Conservation (phyloP, 2,797 vertebrate genomes). For the Chelon auratus region DNA sequence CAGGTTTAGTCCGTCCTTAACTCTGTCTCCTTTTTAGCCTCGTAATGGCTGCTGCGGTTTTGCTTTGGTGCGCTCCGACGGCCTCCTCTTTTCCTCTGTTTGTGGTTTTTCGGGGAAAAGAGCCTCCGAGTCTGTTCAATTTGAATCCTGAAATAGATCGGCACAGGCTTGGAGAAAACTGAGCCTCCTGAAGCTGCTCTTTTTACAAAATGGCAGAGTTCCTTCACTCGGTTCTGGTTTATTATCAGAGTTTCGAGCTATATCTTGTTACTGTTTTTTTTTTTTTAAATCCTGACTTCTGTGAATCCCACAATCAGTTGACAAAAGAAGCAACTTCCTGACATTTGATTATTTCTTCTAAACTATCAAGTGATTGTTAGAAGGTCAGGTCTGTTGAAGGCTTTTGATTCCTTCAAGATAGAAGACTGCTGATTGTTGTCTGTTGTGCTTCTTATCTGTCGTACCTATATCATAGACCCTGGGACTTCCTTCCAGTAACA, state of each 20-base stretch:
- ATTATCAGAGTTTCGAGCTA: background rate
- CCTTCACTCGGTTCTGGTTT: constrained; percentile 27
- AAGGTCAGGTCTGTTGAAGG: constrained; percentile 9
- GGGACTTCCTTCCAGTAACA: constrained; percentile 16
- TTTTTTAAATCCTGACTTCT: background rate
- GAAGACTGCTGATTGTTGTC: constrained; percentile 14
- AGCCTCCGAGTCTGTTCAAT: constrained; percentile 60
- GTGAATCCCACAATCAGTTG: constrained; percentile 10
- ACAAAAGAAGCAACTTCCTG: constrained; percentile 19
- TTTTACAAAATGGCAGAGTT: constrained; percentile 40
- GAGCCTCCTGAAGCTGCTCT: constrained; percentile 39
- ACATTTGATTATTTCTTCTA: constrained; percentile 14
- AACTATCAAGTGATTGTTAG: constrained; percentile 28
- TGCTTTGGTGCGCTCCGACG: constrained; percentile 51
- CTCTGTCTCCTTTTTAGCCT: constrained; percentile 60
- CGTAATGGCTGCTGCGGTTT: constrained; percentile 72
- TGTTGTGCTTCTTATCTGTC: constrained; percentile 22
- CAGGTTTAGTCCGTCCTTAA: constrained; percentile 39
- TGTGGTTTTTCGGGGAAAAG: constrained; percentile 81
- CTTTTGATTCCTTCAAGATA: constrained; percentile 20
- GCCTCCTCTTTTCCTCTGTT: constrained; percentile 57
- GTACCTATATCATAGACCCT: constrained; percentile 16
- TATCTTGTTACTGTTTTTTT: constrained; percentile 17
- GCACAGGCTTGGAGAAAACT: constrained; percentile 39
- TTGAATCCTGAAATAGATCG: constrained; percentile 75